A percentile compares a stretch with the other conserved stretches of the same genome.
These are phyloP conservation scores for Onychomys leucogaster DNA, from an alignment of 2,797 vertebrate genomes.

Conservation along the genomic window DNA sequence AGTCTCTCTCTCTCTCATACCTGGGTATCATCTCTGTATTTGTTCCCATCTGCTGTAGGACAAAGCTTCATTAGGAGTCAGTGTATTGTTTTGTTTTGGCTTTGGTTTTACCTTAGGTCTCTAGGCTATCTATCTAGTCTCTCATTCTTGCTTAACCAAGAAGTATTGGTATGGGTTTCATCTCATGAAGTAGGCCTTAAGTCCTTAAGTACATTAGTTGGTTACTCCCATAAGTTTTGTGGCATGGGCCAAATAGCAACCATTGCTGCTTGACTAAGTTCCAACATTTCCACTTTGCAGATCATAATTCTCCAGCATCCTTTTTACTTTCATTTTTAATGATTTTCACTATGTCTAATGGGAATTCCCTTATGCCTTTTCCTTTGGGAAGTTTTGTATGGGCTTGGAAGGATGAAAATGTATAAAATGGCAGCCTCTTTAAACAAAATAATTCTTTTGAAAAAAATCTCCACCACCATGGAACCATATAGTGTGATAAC, in stretches of 20 bases:
- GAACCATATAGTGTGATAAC: background rate
- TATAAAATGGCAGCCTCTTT: background rate
- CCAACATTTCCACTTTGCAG: background rate
- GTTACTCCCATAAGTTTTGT: background rate
- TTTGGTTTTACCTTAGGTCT: background rate
- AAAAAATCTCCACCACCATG: background rate
- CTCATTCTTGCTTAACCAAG: background rate
- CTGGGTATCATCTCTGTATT: background rate
- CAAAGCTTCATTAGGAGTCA: background rate
- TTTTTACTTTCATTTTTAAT: background rate
- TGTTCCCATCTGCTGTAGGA: background rate
- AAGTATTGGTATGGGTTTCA: background rate
- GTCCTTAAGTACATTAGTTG: background rate
- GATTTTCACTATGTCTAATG: background rate
- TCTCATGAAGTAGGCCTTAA: background rate
- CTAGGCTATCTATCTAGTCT: too few species aligned
- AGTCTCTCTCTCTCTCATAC: background rate
- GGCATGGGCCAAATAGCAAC: background rate
- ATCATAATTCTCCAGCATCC: background rate
- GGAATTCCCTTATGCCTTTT: background rate
- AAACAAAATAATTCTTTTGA: background rate
- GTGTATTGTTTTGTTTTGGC: background rate
- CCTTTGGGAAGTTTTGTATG: background rate
- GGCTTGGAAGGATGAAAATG: background rate
- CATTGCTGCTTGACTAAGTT: background rate